Conservation (phyloP, 92 coral and sea anemone species). For the Desmophyllum pertusum region DNA sequence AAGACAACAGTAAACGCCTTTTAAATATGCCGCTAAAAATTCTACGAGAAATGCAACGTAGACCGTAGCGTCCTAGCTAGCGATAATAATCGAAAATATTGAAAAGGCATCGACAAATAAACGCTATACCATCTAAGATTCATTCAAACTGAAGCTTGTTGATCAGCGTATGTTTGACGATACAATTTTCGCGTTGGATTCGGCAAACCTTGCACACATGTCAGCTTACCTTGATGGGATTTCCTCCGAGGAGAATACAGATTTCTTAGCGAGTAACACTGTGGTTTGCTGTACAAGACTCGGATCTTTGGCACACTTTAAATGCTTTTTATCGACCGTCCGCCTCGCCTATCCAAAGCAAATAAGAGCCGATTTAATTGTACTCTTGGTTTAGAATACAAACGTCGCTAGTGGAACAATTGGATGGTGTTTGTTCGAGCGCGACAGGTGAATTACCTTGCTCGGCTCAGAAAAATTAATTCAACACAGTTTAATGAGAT, state of each 20-base stretch:
- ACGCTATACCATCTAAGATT: background rate
- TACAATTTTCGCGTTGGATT: background rate
- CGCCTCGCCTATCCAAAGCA: constrained; percentile 14
- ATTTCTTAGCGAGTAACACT: background rate
- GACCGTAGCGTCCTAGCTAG: background rate
- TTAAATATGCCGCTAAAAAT: background rate
- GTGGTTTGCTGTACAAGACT: background rate
- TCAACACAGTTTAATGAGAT: constrained; percentile 9
- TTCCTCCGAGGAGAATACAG: background rate
- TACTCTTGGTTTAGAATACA: constrained; percentile 13
- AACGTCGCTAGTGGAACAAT: constrained; percentile 3
- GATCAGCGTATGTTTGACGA: background rate
- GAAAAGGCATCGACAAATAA: background rate
- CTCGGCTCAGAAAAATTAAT: constrained; percentile 3
- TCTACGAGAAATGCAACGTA: background rate
- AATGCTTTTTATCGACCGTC: constrained; percentile 13
- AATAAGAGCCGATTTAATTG: constrained; percentile 34
- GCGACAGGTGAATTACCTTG: background rate
- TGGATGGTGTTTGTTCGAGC: background rate
- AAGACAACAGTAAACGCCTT: background rate
- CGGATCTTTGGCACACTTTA: constrained; percentile 1
- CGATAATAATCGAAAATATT: background rate
- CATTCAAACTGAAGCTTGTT: background rate
- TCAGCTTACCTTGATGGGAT: background rate
- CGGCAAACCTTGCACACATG: background rate